Evolutionary conservation across 2,797 vertebrate genomes (phyloP).

Genomic region (Pseudomugil tenellus): DNA sequence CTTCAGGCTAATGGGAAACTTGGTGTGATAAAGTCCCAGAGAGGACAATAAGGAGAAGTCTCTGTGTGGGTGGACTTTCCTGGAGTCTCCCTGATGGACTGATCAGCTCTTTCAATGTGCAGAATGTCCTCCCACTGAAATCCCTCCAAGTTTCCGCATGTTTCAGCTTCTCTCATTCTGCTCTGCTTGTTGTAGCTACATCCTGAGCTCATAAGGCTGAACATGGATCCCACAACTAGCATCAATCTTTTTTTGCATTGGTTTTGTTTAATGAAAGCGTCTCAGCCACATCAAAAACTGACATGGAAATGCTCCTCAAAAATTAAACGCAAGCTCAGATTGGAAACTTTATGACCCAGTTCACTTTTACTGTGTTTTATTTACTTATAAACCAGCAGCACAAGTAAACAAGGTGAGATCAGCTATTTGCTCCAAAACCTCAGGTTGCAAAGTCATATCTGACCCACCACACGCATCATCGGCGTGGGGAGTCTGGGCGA

Average conservation of each 20-base stretch:
- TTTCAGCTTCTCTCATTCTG: slow-evolving; percentile 5
- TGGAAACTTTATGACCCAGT: slow-evolving; percentile 28
- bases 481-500: slow-evolving; percentile 50
- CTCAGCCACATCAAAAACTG: slow-evolving; percentile 33
- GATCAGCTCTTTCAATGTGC: slow-evolving; percentile 8
- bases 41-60: slow-evolving; percentile 38
- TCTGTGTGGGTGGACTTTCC: slow-evolving; percentile 55
- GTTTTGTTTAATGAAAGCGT: slow-evolving; percentile 29
- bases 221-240: slow-evolving; percentile 8
- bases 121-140: slow-evolving; percentile 44
- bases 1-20: slow-evolving; percentile 42
- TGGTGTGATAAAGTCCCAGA: slow-evolving; percentile 30
- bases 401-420: slow-evolving; percentile 57
- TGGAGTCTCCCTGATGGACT: slow-evolving; percentile 27
- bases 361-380: slow-evolving; percentile 49
- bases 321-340: slow-evolving; percentile 26
- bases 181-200: background rate
- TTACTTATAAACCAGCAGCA: slow-evolving; percentile 46
- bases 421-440: slow-evolving; percentile 42
- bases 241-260: slow-evolving; percentile 8
- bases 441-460: slow-evolving; percentile 43
- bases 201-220: slow-evolving; percentile 18
- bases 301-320: slow-evolving; percentile 14
- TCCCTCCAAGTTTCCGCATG: slow-evolving; percentile 13
- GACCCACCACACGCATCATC: slow-evolving; percentile 53